A percentile compares a stretch with the other conserved stretches of the same genome.
phyloP scores from a whole-genome alignment of 2,888 invertebrate species.

The Orthonevra nobilis region DNA sequence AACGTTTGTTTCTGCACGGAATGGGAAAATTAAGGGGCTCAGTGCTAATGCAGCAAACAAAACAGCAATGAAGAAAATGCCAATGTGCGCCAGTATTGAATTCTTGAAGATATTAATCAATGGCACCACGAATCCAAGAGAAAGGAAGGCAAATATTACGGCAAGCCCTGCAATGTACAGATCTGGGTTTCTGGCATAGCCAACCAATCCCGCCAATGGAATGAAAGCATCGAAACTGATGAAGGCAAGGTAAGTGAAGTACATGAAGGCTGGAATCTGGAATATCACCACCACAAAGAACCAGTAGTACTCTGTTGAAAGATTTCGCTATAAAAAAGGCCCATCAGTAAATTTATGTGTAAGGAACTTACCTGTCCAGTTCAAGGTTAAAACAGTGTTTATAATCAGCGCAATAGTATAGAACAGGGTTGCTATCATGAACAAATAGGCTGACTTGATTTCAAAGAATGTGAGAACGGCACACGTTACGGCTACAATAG shows the following conservation, averaged over 20 bases:
- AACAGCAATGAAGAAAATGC: constrained; percentile 62
- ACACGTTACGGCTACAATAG: constrained; percentile 73
- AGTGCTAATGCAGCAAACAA: constrained; percentile 76
- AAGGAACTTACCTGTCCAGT: constrained; percentile 73
- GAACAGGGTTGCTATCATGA: constrained; percentile 75
- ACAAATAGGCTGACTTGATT: constrained; percentile 75
- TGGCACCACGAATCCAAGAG: constrained; percentile 78
- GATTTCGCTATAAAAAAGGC: no score
- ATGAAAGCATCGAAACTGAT: constrained; percentile 81
- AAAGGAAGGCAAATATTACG: constrained; percentile 74
- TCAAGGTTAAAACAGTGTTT: constrained; percentile 75
- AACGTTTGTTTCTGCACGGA: constrained; percentile 80
- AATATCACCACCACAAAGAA: constrained; percentile 75
- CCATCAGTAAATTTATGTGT: no score
- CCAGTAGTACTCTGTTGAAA: constrained; percentile 71
- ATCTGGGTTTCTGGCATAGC: constrained; percentile 81
- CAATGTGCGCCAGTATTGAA: constrained; percentile 73
- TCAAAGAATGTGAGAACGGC: constrained; percentile 73
- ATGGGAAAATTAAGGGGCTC: constrained; percentile 83
- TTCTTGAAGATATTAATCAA: constrained; percentile 76
- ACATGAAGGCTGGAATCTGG: constrained; percentile 79
- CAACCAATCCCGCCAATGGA: constrained; percentile 83
- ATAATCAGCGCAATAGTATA: constrained; percentile 74
- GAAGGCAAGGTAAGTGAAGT: constrained; percentile 81
- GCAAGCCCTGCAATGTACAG: constrained; percentile 80